Percentiles rank a stretch among this genome's conserved stretches.
phyloP scores from a whole-genome alignment of 1,140 invertebrate species.

The Cydia strobilella region DNA sequence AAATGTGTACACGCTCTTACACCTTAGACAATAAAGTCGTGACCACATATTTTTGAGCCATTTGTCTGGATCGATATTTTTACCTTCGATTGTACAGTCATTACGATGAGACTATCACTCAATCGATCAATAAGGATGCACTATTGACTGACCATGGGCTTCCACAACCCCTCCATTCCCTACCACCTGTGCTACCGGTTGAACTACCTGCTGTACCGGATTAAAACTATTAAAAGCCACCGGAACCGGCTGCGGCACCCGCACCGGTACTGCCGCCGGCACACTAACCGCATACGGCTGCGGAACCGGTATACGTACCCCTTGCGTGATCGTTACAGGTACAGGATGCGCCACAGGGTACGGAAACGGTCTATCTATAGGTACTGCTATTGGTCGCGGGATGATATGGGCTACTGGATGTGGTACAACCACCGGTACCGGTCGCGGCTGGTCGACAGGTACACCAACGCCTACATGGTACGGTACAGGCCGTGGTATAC shows the following conservation, averaged over 20 bases:
- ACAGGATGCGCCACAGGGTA: slow-evolving; percentile 66
- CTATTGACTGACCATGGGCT: slow-evolving; percentile 44
- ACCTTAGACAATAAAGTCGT: too few relatives aligned
- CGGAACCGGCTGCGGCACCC: slow-evolving; percentile 57
- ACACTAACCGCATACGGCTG: slow-evolving; percentile 63
- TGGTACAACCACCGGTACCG: slow-evolving; percentile 63
- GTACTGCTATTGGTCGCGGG: slow-evolving; percentile 60
- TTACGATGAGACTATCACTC: background rate
- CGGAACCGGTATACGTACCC: slow-evolving; percentile 69
- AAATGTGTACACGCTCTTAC: too few relatives aligned
- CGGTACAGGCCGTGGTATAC: slow-evolving; percentile 60
- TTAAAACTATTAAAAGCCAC: slow-evolving; percentile 51
- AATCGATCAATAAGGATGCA: slow-evolving; percentile 44
- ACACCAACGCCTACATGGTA: slow-evolving; percentile 63
- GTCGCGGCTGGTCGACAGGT: slow-evolving; percentile 61
- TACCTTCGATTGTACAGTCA: too few relatives aligned
- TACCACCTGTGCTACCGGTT: background rate
- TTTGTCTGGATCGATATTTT: too few relatives aligned
- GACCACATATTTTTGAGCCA: too few relatives aligned
- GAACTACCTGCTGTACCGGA: background rate
- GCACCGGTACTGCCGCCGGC: slow-evolving; percentile 64
- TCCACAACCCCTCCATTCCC: slow-evolving; percentile 32
- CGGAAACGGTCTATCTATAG: slow-evolving; percentile 64
- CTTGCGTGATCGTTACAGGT: slow-evolving; percentile 65
- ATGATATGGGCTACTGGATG: slow-evolving; percentile 66